Percentiles rank a stretch among this genome's conserved stretches.
phyloP scores from a whole-genome alignment of 2,888 invertebrate species.

The Pasiphila rectangulata region DNA sequence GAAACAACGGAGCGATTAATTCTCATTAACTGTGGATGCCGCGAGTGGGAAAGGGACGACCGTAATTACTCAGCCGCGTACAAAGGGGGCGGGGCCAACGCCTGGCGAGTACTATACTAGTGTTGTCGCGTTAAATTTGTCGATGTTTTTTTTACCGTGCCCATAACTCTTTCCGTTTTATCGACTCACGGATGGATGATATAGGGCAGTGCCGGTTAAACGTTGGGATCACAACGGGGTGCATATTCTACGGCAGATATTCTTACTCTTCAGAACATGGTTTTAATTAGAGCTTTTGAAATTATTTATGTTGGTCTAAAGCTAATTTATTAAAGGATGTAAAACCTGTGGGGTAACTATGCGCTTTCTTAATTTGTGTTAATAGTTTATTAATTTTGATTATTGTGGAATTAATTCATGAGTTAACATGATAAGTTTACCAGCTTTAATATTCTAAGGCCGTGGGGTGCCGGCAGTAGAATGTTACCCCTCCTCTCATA shows the following conservation, averaged over 20 bases:
- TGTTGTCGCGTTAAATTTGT: constrained; percentile 64
- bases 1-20: constrained; percentile 23
- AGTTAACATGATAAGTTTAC: too few species aligned
- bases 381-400: constrained; percentile 18
- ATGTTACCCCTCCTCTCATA: too few species aligned
- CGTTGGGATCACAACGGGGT: constrained; percentile 64
- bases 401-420: too few species aligned
- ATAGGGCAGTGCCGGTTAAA: constrained; percentile 28
- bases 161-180: constrained; percentile 51
- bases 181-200: constrained; percentile 45
- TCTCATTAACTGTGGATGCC: constrained; percentile 27
- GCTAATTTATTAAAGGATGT: constrained; percentile 28
- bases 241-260: constrained; percentile 51
- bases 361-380: too few species aligned
- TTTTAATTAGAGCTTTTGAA: constrained; percentile 59
- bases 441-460: too few species aligned
- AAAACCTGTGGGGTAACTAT: constrained; percentile 7
- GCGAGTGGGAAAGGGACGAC: constrained; percentile 52
- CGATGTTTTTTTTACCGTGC: constrained; percentile 52
- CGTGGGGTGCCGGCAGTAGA: too few species aligned
- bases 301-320: constrained; percentile 36
- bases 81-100: constrained; percentile 53
- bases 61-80: constrained; percentile 52
- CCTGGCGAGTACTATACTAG: constrained; percentile 54
- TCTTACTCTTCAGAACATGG: constrained; percentile 50